Conservation (phyloP, 2,113 vertebrate species). For the Perca flavescens region DNA sequence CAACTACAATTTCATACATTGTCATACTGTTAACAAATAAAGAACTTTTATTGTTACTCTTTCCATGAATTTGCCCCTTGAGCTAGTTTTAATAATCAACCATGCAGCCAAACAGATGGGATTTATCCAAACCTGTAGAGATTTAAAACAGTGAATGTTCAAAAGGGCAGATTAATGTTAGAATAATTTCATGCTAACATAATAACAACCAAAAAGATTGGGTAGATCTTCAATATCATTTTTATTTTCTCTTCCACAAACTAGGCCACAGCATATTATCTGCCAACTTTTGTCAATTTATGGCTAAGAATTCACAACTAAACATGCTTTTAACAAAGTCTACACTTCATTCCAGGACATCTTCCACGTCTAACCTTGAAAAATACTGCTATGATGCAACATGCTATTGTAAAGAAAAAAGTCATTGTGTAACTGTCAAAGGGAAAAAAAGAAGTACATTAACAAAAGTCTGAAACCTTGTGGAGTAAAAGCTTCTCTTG, state of each 20-base stretch:
- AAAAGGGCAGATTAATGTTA: not conserved
- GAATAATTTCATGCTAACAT: not conserved
- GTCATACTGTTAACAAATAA: not conserved
- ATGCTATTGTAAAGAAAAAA: not conserved
- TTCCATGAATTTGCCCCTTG: not conserved
- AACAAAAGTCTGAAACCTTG: slow-evolving; percentile 22
- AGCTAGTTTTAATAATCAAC: no score
- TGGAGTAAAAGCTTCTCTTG: slow-evolving; percentile 35
- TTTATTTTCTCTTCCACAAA: not conserved
- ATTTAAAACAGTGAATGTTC: not conserved
- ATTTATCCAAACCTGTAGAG: not conserved
- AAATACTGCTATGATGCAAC: slow-evolving; percentile 35
- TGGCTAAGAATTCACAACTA: not conserved
- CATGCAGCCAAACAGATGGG: not conserved
- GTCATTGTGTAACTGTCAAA: slow-evolving; percentile 8
- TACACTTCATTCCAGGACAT: not conserved
- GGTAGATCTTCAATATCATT: not conserved
- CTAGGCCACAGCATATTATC: not conserved
- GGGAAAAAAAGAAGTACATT: not conserved
- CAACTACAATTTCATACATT: not conserved
- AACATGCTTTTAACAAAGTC: slow-evolving; percentile 3
- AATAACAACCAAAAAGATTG: not conserved
- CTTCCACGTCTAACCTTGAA: not conserved
- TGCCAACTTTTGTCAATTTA: not conserved
- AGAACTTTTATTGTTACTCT: not conserved